Conservation (phyloP, 1,140 invertebrate genomes). For the Panulirus ornatus region DNA sequence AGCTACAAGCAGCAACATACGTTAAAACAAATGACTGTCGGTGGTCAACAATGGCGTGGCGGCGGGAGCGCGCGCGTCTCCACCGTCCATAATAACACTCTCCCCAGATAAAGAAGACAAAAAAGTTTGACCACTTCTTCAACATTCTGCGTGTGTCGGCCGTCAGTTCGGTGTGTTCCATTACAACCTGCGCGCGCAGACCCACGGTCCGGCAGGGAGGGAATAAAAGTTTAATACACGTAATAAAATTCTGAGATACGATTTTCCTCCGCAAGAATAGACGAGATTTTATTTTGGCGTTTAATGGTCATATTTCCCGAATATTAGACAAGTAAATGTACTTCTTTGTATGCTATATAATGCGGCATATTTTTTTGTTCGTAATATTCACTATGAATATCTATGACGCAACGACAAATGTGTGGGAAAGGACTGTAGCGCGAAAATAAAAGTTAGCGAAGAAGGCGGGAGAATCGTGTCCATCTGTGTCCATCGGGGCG, state of each 20-base stretch:
- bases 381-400: too few relatives aligned
- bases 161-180: slow-evolving; percentile 50
- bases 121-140: slow-evolving; percentile 54
- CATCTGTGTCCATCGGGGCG: slow-evolving; percentile 71
- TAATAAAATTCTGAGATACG: slow-evolving; percentile 73
- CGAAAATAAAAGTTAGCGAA: slow-evolving; percentile 65
- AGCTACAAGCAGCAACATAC: not conserved
- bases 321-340: too few relatives aligned
- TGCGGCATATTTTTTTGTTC: too few relatives aligned
- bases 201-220: slow-evolving; percentile 45
- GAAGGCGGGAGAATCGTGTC: slow-evolving; percentile 64
- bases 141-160: slow-evolving; percentile 54
- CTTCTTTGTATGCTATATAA: too few relatives aligned
- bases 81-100: not conserved
- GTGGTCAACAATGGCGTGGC: slow-evolving; percentile 12
- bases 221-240: slow-evolving; percentile 72
- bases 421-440: too few relatives aligned
- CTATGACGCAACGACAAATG: too few relatives aligned
- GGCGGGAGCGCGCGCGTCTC: not conserved
- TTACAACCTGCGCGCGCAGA: slow-evolving; percentile 62
- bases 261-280: slow-evolving; percentile 61
- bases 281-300: slow-evolving; percentile 42
- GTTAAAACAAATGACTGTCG: slow-evolving; percentile 15
- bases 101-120: not conserved
- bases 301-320: too few relatives aligned